Conservation (phyloP, 2,113 vertebrate species). For the Hylia prasina region DNA sequence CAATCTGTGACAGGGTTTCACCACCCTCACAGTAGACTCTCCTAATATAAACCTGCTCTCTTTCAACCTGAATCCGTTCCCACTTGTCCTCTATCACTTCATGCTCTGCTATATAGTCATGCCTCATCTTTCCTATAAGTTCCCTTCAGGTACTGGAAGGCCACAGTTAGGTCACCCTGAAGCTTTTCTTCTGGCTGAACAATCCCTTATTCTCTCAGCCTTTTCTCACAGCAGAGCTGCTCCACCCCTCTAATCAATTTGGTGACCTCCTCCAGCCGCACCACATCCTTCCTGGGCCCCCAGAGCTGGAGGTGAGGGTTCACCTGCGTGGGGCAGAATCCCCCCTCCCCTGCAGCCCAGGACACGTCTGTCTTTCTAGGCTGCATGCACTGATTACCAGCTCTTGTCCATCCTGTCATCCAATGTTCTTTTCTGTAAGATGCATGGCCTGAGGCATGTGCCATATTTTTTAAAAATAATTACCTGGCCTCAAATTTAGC, state of each 20-base stretch:
- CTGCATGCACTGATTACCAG: background rate
- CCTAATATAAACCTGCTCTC: background rate
- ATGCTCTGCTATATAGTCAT: background rate
- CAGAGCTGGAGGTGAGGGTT: background rate
- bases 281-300: accelerated
- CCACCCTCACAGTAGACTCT: background rate
- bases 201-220: too few species aligned
- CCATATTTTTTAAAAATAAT: background rate
- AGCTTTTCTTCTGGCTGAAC: background rate
- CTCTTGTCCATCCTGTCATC: background rate
- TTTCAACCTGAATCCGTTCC: background rate
- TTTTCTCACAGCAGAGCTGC: background rate
- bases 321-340: background rate
- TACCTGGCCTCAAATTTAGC: background rate
- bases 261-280: background rate
- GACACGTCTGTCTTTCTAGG: background rate
- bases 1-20: background rate
- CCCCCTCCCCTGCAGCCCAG: background rate
- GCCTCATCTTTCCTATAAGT: background rate
- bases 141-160: background rate
- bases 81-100: background rate
- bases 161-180: too few species aligned
- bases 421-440: accelerated
- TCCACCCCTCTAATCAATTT: background rate
- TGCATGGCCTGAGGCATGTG: accelerated